These are phyloP conservation scores for Dendrocopos noguchii DNA, from an alignment of 2,113 vertebrate genomes.

Conservation along the genomic window DNA sequence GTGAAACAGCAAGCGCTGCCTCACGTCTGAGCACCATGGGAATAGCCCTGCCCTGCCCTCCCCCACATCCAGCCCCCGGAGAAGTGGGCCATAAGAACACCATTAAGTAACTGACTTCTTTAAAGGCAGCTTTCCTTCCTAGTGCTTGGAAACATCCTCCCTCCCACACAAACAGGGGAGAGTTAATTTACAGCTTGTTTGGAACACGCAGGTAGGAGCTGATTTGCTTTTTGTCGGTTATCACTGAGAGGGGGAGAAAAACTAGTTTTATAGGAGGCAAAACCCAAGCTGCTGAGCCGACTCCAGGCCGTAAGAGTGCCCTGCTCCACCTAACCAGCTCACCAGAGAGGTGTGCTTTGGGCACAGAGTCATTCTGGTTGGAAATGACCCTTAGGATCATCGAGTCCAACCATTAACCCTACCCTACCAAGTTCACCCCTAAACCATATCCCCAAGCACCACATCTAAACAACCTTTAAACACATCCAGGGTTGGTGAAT, in stretches of 20 bases:
- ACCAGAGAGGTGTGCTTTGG: background rate
- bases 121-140: background rate
- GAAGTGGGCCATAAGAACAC: background rate
- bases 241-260: constrained; percentile 20
- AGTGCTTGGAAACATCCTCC: background rate
- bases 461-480: too few species aligned
- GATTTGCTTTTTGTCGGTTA: constrained; percentile 24
- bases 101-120: background rate
- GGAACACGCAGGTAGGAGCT: background rate
- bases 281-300: background rate
- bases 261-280: constrained; percentile 8
- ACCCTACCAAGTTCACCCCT: too few species aligned
- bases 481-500: too few species aligned
- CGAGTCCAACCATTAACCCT: too few species aligned
- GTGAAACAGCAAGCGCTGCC: background rate
- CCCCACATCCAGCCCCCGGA: background rate
- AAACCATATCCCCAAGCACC: too few species aligned
- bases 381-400: too few species aligned
- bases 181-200: background rate
- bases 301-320: background rate
- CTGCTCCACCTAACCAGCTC: background rate
- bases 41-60: background rate
- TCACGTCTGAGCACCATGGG: background rate
- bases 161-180: background rate
- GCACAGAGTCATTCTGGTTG: background rate